Base-by-base conservation (phyloP, 1,140 invertebrate species). In the Mylabris phalerata region DNA sequence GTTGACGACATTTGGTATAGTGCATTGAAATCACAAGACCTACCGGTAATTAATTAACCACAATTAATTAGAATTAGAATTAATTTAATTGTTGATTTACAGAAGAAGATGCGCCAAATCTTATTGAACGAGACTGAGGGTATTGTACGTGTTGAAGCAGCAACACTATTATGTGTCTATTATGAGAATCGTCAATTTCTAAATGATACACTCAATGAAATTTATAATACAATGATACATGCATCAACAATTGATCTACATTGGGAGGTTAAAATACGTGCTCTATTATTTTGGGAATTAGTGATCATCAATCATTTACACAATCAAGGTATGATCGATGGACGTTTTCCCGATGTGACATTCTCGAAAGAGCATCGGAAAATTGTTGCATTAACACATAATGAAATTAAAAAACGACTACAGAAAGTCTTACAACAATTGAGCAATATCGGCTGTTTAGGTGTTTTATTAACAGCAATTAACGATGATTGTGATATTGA, bases 321-420 rank as follows among this genome's bases (percentile, higher is more conserved):
- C 0, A 80, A 88, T 66, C 86, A 90, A 74, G 88, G 88, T 27
- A 88, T 90, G 85, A 79, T 90, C 1, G 87, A 91, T 66, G 85
- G 85, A 0, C 77, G 76, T 0, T 91, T 91, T 73, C 88, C 88
- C 0, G 80, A 80, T 0, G 82, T 89, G 0, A 89, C 86, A 6
- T 90, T 90, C 67, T 89, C 87, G 1, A 88, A 84, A 70, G 84
- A 88, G 67, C 77, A 85, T 0, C 79, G 82, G 52, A 90, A 90
- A 75, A 90, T 91, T 10, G 82, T 90, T 9, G 80, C 80, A 1
- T 71, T 90, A 1, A 85, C 84, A 41, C 80, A 84, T 50, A 74
- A 65, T 2, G 86, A 89, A 70, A 84, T 89, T 49, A 81, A 82
- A 50, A 79, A 77, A 46, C 75, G 86, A 47, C 70, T 90, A 2